Percentiles rank a stretch among this genome's conserved stretches.
Evolutionary conservation across 2,797 vertebrate species (phyloP).

Genomic region (Onychomys torridus): DNA sequence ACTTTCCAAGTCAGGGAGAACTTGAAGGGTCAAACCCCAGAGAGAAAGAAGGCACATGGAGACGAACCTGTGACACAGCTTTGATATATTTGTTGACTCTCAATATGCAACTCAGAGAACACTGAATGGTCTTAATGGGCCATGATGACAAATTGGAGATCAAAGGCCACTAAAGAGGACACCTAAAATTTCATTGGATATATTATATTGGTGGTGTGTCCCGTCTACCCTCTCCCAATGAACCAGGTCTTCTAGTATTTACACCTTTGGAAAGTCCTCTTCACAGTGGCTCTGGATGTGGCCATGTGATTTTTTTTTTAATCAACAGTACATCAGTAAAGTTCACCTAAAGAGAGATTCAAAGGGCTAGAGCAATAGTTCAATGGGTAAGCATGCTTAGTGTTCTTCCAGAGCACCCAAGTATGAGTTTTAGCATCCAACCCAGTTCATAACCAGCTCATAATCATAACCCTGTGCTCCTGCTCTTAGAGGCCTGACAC

Average conservation of each 20-base stretch:
- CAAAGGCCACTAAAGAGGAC: background rate
- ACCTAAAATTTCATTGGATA: background rate
- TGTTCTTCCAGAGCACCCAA: background rate
- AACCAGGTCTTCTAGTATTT: background rate
- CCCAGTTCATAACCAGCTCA: background rate
- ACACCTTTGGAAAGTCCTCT: background rate
- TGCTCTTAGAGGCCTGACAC: background rate
- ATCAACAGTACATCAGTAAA: background rate
- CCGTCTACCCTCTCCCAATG: background rate
- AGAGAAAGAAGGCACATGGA: conserved; percentile 21
- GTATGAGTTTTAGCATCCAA: background rate
- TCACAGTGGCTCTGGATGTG: background rate
- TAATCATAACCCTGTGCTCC: background rate
- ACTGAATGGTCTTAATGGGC: background rate
- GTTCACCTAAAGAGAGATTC: background rate
- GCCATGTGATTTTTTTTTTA: background rate
- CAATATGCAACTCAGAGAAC: background rate
- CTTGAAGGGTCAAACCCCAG: conserved; percentile 16
- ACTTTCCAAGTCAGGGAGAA: conserved; percentile 19
- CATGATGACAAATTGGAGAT: background rate
- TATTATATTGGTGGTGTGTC: background rate
- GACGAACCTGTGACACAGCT: background rate
- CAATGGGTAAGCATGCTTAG: background rate
- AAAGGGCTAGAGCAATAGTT: background rate
- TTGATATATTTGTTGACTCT: background rate